These are phyloP conservation scores for Barypeithes pellucidus DNA, from an alignment of 2,888 invertebrate genomes.

Conservation along the genomic window DNA sequence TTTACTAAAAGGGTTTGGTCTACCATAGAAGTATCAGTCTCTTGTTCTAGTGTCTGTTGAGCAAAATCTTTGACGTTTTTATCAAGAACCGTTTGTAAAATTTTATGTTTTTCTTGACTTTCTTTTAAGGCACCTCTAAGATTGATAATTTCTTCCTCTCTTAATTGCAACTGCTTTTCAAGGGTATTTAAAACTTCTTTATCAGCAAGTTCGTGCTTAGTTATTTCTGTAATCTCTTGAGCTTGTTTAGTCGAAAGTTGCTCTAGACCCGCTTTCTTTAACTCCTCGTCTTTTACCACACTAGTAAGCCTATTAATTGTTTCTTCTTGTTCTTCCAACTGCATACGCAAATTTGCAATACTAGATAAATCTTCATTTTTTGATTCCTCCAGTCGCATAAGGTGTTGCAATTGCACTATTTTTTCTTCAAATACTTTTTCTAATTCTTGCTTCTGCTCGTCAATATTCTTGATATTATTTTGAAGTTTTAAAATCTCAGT, in stretches of 20 bases:
- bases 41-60: background rate
- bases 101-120: background rate
- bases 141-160: background rate
- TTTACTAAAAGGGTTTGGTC: background rate
- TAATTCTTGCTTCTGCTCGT: slow-evolving; percentile 26
- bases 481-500: slow-evolving; percentile 30
- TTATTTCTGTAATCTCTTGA: background rate
- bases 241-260: background rate
- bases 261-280: slow-evolving; percentile 7
- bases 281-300: background rate
- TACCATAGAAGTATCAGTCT: background rate
- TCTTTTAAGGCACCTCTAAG: background rate
- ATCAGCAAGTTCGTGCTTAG: background rate
- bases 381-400: background rate
- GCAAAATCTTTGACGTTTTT: background rate
- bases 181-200: background rate
- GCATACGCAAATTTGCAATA: background rate
- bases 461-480: slow-evolving; percentile 24
- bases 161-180: slow-evolving; percentile 1
- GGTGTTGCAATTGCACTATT: background rate
- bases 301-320: background rate
- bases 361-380: background rate
- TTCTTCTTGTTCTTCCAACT: background rate
- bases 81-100: background rate
- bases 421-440: background rate